Evolutionary conservation across 2,888 invertebrate genomes (phyloP).

Genomic region (Agrotis exclamationis): DNA sequence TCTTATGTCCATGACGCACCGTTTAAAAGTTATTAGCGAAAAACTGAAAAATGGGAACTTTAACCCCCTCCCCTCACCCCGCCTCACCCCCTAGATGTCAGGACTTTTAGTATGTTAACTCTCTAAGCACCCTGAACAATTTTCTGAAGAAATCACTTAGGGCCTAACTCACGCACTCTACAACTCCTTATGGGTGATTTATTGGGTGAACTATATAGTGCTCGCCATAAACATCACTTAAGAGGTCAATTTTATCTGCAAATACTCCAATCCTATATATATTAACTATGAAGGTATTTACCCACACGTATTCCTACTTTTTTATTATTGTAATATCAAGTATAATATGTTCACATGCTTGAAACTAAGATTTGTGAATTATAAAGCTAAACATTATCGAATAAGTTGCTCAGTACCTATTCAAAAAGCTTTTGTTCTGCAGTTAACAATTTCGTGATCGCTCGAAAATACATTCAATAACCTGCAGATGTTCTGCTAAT

Average conservation of each 20-base stretch:
- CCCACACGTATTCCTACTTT: constrained; percentile 1
- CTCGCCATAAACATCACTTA: constrained; percentile 3
- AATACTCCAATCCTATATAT: neutral
- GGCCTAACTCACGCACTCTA: no score
- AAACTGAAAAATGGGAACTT: no score
- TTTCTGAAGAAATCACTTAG: no score
- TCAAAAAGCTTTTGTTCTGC: constrained; percentile 7
- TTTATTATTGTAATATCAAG: constrained; percentile 1
- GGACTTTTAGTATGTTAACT: no score
- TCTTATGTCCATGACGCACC: no score
- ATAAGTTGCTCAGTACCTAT: neutral
- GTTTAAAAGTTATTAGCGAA: no score
- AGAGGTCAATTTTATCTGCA: constrained; percentile 21
- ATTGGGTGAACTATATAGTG: no score
- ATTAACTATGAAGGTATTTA: neutral
- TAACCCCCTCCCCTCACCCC: no score
- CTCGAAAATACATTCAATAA: constrained; percentile 6
- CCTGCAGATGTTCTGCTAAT: no score
- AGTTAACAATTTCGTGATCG: neutral
- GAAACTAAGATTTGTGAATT: neutral
- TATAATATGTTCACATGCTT: neutral
- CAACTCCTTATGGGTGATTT: no score
- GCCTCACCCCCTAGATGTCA: no score
- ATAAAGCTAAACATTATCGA: constrained; percentile 13
- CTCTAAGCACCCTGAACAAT: no score